Percentiles rank a stretch among this genome's conserved stretches.
Evolutionary conservation across 2,888 invertebrate species (phyloP).

Genomic region (Hermaeophaga mercurialis): DNA sequence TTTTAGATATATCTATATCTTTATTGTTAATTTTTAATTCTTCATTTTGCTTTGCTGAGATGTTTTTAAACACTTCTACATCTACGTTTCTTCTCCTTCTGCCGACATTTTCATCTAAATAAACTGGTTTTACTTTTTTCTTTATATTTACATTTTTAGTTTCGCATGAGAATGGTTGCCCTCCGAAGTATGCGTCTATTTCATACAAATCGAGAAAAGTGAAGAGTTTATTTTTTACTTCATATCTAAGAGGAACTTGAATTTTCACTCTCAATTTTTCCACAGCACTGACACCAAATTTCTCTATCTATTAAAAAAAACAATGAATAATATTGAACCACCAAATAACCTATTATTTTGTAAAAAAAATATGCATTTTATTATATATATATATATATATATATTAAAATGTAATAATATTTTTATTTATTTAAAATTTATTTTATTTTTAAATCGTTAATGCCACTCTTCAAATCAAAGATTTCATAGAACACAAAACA

Average conservation of each 20-base stretch:
- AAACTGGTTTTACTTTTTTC: neutral
- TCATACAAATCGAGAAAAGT: constrained; percentile 41
- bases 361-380: too few species aligned
- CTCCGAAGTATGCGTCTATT: constrained; percentile 40
- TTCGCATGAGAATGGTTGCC: constrained; percentile 45
- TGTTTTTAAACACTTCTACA: constrained; percentile 29
- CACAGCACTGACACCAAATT: constrained; percentile 56
- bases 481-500: too few species aligned
- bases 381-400: too few species aligned
- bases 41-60: constrained; percentile 16
- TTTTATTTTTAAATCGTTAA: too few species aligned
- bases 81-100: constrained; percentile 27
- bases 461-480: too few species aligned
- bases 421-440: too few species aligned
- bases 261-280: constrained; percentile 50
- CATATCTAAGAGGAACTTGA: constrained; percentile 48
- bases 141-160: constrained; percentile 34
- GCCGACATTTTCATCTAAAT: neutral
- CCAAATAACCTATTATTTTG: too few species aligned
- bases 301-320: constrained; percentile 45
- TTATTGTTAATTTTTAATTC: constrained; percentile 25
- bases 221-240: constrained; percentile 20
- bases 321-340: too few species aligned
- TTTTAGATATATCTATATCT: constrained; percentile 32
- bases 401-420: too few species aligned